These are phyloP conservation scores for Megaceryle torquata DNA, from an alignment of 2,113 vertebrate genomes.

Conservation along the genomic window DNA sequence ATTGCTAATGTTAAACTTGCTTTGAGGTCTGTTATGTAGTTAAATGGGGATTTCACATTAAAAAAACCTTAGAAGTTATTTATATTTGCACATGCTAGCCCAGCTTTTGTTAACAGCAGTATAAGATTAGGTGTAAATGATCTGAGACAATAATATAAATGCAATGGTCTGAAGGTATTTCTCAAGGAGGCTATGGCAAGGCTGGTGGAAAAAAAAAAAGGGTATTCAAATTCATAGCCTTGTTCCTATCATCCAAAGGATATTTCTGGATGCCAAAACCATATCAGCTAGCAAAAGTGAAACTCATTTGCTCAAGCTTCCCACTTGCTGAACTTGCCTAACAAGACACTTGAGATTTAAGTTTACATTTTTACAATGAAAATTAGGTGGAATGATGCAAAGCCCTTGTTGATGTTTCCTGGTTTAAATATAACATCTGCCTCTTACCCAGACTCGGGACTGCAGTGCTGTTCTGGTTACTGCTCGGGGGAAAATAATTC, in stretches of 20 bases:
- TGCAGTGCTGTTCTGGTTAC: background rate
- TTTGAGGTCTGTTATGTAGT: conserved; percentile 47
- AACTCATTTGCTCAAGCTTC: conserved; percentile 51
- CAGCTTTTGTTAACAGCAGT: conserved; percentile 31
- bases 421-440: background rate
- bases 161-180: conserved; percentile 30
- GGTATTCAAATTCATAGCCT: background rate
- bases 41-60: conserved; percentile 48
- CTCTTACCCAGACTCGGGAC: background rate
- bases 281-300: conserved; percentile 40
- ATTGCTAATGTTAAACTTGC: background rate
- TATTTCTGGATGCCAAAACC: conserved; percentile 48
- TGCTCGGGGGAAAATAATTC: background rate
- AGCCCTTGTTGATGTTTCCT: background rate
- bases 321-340: conserved; percentile 54
- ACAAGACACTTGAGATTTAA: conserved; percentile 60
- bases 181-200: conserved; percentile 6
- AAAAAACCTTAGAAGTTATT: conserved; percentile 7
- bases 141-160: conserved; percentile 20
- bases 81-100: conserved; percentile 36
- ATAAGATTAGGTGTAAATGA: conserved; percentile 47
- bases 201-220: background rate
- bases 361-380: conserved; percentile 55
- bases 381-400: conserved; percentile 48
- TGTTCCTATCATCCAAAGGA: background rate